Evolutionary conservation across 2,888 invertebrate species (phyloP).

Genomic region (Hemithea aestivaria): DNA sequence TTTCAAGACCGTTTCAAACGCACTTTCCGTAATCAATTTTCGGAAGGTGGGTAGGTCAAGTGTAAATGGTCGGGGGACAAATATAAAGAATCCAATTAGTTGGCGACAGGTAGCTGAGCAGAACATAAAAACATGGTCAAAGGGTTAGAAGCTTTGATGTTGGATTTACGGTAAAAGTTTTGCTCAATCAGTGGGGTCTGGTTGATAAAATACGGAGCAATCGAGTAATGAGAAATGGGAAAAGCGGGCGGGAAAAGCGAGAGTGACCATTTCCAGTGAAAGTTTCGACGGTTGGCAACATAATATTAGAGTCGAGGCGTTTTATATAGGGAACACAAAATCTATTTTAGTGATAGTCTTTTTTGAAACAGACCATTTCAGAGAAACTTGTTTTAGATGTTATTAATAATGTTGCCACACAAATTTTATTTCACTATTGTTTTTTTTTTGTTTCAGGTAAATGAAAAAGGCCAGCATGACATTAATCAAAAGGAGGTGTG

Average conservation of each 20-base stretch:
- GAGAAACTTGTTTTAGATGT: no score
- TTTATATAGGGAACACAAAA: no score
- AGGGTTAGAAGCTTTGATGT: conserved; percentile 40
- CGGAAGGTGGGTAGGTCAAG: conserved; percentile 32
- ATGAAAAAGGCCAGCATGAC: no score
- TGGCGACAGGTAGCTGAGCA: conserved; percentile 52
- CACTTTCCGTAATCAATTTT: conserved; percentile 22
- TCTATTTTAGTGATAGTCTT: no score
- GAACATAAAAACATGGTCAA: conserved; percentile 41
- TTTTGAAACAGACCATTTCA: no score
- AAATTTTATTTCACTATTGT: no score
- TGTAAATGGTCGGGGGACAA: conserved; percentile 47
- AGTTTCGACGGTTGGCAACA: conserved; percentile 10
- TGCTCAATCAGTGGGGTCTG: conserved; percentile 17
- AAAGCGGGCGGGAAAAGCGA: conserved; percentile 7
- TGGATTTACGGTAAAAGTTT: conserved; percentile 31
- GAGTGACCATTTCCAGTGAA: conserved; percentile 9
- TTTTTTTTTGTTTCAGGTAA: no score
- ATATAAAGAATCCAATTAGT: conserved; percentile 70
- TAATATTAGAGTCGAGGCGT: no score
- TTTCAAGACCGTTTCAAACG: conserved; percentile 25
- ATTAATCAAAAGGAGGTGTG: no score
- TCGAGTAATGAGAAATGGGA: conserved; percentile 7
- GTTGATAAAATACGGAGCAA: conserved; percentile 9
- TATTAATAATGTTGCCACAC: no score